These are phyloP conservation scores for Sceloporus tristichus DNA, from an alignment of 2,113 vertebrate species.

Conservation along the genomic window DNA sequence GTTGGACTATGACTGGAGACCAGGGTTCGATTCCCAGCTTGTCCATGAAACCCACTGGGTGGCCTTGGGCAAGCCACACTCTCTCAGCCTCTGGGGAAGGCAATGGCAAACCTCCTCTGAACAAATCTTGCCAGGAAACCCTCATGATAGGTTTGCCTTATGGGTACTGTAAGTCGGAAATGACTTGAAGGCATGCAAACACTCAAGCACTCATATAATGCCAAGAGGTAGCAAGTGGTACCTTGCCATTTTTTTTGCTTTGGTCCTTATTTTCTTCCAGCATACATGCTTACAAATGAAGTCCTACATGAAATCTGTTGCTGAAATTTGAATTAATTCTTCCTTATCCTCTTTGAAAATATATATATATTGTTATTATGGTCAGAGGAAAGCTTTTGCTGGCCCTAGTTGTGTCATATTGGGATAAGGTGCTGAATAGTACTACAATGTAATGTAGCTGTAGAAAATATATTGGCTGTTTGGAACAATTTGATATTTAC, in stretches of 20 bases:
- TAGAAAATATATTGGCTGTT: not conserved
- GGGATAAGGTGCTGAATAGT: not conserved
- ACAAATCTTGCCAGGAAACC: too few relatives aligned
- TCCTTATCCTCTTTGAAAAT: not conserved
- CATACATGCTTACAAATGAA: not conserved
- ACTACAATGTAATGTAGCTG: slow-evolving; percentile 38
- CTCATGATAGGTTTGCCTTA: too few relatives aligned
- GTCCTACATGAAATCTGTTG: too few relatives aligned
- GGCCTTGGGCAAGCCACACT: too few relatives aligned
- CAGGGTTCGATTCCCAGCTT: too few relatives aligned
- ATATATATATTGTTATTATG: not conserved
- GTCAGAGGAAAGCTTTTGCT: not conserved
- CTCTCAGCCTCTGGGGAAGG: too few relatives aligned
- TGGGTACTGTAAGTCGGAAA: too few relatives aligned
- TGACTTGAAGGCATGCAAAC: too few relatives aligned
- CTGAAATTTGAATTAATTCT: not conserved
- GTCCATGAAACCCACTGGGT: too few relatives aligned
- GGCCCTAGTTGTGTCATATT: not conserved
- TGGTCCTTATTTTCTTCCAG: not conserved
- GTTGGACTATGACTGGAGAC: too few relatives aligned
- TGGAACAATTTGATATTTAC: slow-evolving; percentile 25
- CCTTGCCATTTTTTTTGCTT: accelerated
- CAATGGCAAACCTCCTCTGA: too few relatives aligned
- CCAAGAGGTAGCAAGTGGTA: accelerated
- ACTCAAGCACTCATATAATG: not conserved